These are phyloP conservation scores for Lucilia sericata DNA, from an alignment of 1,140 invertebrate species.

Conservation along the genomic window DNA sequence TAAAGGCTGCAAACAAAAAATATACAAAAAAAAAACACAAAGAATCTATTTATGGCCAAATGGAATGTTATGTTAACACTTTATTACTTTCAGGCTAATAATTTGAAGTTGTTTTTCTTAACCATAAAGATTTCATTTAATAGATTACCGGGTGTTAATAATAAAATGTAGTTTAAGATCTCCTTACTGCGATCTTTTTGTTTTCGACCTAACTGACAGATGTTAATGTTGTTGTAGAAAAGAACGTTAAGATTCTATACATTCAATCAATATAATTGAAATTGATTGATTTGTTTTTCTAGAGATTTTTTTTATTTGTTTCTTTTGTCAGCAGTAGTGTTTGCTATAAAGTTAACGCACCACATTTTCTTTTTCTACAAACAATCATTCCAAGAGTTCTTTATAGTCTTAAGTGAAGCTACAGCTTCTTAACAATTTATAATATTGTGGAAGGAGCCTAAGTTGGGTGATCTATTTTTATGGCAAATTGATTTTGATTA, in stretches of 20 bases:
- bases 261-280: constrained; percentile 42
- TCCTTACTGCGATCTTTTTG: background rate
- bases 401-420: background rate
- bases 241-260: background rate
- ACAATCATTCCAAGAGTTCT: background rate
- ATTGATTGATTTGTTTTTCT: constrained; percentile 37
- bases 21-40: background rate
- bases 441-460: background rate
- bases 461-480: constrained; percentile 42
- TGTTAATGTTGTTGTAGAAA: background rate
- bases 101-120: background rate
- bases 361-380: background rate
- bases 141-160: constrained; percentile 18
- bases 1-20: no score
- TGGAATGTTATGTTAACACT: constrained; percentile 12
- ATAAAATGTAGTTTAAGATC: background rate
- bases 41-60: constrained; percentile 8
- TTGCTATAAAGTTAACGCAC: background rate
- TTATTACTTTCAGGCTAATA: background rate
- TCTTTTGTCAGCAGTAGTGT: no score
- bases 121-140: constrained; percentile 21
- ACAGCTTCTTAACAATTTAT: constrained; percentile 6
- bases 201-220: background rate
- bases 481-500: constrained; percentile 44
- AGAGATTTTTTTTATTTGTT: no score